Evolutionary conservation across 2,888 invertebrate genomes (phyloP).

Genomic region (Nebria brevicollis): DNA sequence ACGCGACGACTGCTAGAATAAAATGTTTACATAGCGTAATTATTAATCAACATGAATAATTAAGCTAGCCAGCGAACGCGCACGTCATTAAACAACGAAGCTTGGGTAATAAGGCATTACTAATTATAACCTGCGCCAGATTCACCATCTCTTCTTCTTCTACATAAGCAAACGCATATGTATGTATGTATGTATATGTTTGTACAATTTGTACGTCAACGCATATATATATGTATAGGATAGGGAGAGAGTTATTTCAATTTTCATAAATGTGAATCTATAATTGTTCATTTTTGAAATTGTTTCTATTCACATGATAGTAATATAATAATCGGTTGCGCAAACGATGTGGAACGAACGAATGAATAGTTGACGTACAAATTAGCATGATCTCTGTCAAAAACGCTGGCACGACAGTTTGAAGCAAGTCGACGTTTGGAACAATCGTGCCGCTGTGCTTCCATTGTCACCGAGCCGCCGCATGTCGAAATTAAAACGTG

Average conservation of each 20-base stretch:
- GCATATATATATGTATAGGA: no score
- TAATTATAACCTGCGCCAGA: conserved; percentile 13
- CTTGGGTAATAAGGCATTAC: conserved; percentile 15
- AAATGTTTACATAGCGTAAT: conserved; percentile 25
- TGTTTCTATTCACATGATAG: not conserved
- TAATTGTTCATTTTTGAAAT: no score
- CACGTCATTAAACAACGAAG: not conserved
- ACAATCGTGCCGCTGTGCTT: not conserved
- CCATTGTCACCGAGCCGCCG: not conserved
- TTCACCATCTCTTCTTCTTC: not conserved
- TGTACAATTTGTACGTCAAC: no score
- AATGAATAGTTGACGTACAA: not conserved
- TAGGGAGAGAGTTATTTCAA: no score
- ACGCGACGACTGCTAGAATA: conserved; percentile 11
- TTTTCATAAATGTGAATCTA: no score
- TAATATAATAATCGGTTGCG: not conserved
- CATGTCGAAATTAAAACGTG: conserved; percentile 1
- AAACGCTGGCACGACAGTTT: not conserved
- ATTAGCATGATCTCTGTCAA: not conserved
- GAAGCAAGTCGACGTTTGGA: not conserved
- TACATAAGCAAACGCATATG: not conserved
- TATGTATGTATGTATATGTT: not conserved
- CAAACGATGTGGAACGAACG: not conserved
- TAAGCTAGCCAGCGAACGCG: conserved; percentile 8
- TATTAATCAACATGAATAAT: conserved; percentile 28